Base-by-base conservation (phyloP, 2,888 invertebrate genomes). In the Acanthosoma haemorrhoidale region DNA sequence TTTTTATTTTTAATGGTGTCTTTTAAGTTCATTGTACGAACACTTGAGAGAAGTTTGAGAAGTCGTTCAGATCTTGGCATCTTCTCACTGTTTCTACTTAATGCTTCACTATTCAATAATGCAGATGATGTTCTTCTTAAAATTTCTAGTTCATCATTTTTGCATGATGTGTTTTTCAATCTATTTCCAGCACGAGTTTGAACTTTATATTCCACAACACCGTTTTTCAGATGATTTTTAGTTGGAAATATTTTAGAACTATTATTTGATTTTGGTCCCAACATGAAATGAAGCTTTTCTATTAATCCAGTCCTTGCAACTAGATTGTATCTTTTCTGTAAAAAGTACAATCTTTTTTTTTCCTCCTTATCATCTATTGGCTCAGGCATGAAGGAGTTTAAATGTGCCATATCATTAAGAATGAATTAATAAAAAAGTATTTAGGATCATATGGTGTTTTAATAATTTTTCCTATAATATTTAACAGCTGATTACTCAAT, bases 321-420 rank as follows among this genome's bases (percentile, higher is more conserved):
- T n/a, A 51, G 51, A 51, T 51, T 51, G n/a, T 25, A n/a, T 8
- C 51, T 51, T 25, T 6, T 51, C 29, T 51, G n/a, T 51, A 51
- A 51, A 25, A 4, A n/a, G 25, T 51, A 51, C 8, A 51, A n/a
- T 3, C 51, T 21, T 25, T 51, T 25, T 3, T 21, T 25, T 51
- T 51, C 51, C 29, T 51, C 51, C 21, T 51, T 51, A 25, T 51
- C 51, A 51, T 51, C 51, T 51, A 51, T 51, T 29, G n/a, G 25
- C 29, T 51, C 25, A 11, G 51, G 51, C 25, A 51, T 25, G 51
- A 51, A 51, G 18, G 51, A 51, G 51, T 51, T 51, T 51, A n/a
- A 6, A 25, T 25, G 51, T 51, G 51, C 51, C 51, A 51, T 51
- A 25, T 51, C 51, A 51, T 51, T 51, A 25, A 51, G 29, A 25